Evolutionary conservation across 2,888 invertebrate species (phyloP).

Genomic region (Aphodius granarius): DNA sequence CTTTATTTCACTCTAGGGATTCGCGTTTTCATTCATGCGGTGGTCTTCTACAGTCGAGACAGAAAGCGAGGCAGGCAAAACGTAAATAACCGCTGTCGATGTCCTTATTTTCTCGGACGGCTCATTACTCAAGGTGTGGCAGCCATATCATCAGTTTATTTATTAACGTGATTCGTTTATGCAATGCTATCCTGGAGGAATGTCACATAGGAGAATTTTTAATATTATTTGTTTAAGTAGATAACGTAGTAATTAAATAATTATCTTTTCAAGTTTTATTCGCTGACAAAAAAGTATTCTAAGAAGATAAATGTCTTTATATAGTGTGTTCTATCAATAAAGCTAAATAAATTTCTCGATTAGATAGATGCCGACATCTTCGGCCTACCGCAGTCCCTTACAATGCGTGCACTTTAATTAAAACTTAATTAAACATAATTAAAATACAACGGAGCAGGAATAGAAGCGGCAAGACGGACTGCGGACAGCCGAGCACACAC

Average conservation of each 20-base stretch:
- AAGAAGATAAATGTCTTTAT: no score
- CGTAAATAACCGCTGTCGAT: background rate
- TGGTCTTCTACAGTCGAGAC: no score
- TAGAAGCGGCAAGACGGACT: background rate
- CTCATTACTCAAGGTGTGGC: background rate
- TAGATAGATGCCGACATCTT: background rate
- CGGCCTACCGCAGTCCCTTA: conserved; percentile 10
- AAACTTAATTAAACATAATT: conserved; percentile 30
- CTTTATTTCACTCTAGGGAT: no score
- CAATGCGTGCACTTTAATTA: conserved; percentile 25
- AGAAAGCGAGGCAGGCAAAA: background rate
- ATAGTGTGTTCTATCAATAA: background rate
- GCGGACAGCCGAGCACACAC: conserved; percentile 7
- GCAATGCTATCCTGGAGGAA: no score
- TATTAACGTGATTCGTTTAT: no score
- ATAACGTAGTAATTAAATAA: no score
- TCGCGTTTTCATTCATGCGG: background rate
- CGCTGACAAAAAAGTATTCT: no score
- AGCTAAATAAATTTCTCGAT: background rate
- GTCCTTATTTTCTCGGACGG: background rate
- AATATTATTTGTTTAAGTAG: no score
- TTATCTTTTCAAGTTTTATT: no score
- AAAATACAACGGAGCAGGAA: conserved; percentile 14
- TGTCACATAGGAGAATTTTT: no score
- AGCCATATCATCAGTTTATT: background rate